phyloP scores from a whole-genome alignment of 92 coral and sea anemone genomes.

The Chrysogorgia sp. region DNA sequence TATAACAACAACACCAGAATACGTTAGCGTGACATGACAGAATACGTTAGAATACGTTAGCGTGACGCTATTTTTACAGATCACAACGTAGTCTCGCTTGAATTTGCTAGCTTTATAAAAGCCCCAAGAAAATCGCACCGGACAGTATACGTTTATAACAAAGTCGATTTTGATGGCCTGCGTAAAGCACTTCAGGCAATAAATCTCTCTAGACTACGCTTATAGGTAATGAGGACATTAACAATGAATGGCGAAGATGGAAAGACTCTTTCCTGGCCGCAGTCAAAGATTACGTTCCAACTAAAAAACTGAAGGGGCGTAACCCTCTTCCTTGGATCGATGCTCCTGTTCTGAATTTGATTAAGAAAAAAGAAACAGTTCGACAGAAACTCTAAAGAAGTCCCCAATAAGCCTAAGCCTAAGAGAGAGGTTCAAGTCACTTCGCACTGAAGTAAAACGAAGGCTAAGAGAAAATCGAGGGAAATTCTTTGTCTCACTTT shows the following conservation, averaged over 20 bases:
- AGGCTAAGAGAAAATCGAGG: too few species aligned
- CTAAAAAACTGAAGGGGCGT: constrained; percentile 37
- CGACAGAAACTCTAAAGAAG: too few species aligned
- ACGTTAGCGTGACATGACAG: constrained; percentile 9
- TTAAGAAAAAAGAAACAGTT: too few species aligned
- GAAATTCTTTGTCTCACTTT: too few species aligned
- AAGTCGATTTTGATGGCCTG: constrained; percentile 60
- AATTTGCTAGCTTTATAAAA: constrained; percentile 24
- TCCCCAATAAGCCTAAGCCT: too few species aligned
- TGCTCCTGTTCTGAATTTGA: constrained; percentile 25
- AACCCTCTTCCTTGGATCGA: constrained; percentile 47
- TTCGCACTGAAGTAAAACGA: too few species aligned
- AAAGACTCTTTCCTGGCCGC: constrained; percentile 62
- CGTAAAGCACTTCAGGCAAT: constrained; percentile 29
- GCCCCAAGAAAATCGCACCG: constrained; percentile 46
- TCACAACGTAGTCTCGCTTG: constrained; percentile 24
- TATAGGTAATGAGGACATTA: constrained; percentile 35
- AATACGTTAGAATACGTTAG: constrained; percentile 11
- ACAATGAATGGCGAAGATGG: constrained; percentile 61
- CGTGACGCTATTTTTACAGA: constrained; percentile 36
- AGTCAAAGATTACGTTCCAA: constrained; percentile 31
- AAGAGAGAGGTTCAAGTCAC: too few species aligned
- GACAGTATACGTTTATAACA: constrained; percentile 57
- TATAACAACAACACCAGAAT: constrained; percentile 26
- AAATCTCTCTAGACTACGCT: constrained; percentile 21